Base-by-base conservation (phyloP, 2,888 invertebrate genomes). In the Endotricha flammealis region DNA sequence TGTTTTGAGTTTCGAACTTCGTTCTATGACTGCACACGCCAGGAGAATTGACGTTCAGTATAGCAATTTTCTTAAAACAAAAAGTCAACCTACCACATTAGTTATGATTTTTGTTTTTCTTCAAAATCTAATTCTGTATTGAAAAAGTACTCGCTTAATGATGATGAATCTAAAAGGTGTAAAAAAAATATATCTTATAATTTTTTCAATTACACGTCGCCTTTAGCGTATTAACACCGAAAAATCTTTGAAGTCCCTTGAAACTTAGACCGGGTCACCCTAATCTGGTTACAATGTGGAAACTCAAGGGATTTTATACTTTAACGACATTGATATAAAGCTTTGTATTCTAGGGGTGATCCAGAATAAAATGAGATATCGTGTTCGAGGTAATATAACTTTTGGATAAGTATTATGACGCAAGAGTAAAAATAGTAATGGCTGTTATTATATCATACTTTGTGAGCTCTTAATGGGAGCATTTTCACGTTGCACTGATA, bases 351-450 rank as follows among this genome's bases (percentile, higher is more conserved):
- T 20, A 20, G n/a, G 20, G 20, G 20, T 20, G 2, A n/a, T 20
- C 3, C n/a, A 8, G 20, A 2, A n/a, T 20, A 4, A 2, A 20
- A 4, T 8, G 20, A 7, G 8, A 20, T 20, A 20, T 20, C 20
- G 20, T 20, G 20, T 20, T 20, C 20, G 20, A 4, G 33, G 29
- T 33, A 33, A 38, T 13, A 14, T 8, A 12, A 12, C n/a, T 29
- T 29, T 13, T 12, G 4, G 29, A 10, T 27, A 11, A 27, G 27
- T 25, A 25, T 14, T 2, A 4, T 14, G 23, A 25, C n/a, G 20
- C n/a, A 20, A 20, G 20, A 20, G 20, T 20, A 20, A 20, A 20
- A 20, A 20, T 20, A 20, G 20, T 20, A 20, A 20, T 20, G 20
- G 20, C 8, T 6, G 20, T 8, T 20, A 20, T 20, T 20, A 7